Evolutionary conservation across 1,140 invertebrate genomes (phyloP), one percentile per base, ranked within the genome.

Genomic region (Lucilia cuprina): DNA sequence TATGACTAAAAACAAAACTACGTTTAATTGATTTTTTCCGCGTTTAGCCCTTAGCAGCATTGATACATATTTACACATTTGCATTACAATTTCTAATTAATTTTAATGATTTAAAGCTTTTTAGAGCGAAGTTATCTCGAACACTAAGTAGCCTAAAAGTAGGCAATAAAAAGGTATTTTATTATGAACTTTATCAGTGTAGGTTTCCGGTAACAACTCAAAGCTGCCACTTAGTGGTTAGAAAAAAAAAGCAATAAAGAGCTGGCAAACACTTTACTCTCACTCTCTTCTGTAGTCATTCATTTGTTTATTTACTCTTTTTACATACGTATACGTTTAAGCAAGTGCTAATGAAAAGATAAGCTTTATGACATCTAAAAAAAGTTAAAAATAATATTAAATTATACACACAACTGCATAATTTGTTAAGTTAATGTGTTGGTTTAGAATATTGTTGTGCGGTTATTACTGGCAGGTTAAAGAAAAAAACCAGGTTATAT

Each of bases 271-370:
- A 55, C 12, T 14, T 55, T 55, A n/a, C 7, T n/a, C 12, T 55
- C 17, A 14, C 50, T 17, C 50, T 17, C 12, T n/a, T 14, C 17
- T 55, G 9, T 5, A 12, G 12, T 8, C 12, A 55, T 4, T 55
- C 17, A 55, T 55, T 13, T 55, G 25, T 1, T 70, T 10, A 70
- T n/a, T 70, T 10, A 70, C 65, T 70, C n/a, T 10, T 70, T 30
- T 30, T 30, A 30, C 25, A n/a, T 21, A 21, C n/a, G 8, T 70
- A 70, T 5, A 49, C 41, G 17, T n/a, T 35, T 17, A 77, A 77
- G 9, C 82, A 82, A 82, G 82, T 82, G 82, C 82, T 82, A 82
- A 82, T 82, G 82, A 65, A 70, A 60, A 82, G 82, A 82, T 82
- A 82, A 82, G 82, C 82, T 82, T 82, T 82, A 82, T 65, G 82